A percentile compares a stretch with the other conserved stretches of the same genome.
These are phyloP conservation scores for Ectemnius continuus DNA, from an alignment of 2,888 invertebrate species.

Conservation along the genomic window DNA sequence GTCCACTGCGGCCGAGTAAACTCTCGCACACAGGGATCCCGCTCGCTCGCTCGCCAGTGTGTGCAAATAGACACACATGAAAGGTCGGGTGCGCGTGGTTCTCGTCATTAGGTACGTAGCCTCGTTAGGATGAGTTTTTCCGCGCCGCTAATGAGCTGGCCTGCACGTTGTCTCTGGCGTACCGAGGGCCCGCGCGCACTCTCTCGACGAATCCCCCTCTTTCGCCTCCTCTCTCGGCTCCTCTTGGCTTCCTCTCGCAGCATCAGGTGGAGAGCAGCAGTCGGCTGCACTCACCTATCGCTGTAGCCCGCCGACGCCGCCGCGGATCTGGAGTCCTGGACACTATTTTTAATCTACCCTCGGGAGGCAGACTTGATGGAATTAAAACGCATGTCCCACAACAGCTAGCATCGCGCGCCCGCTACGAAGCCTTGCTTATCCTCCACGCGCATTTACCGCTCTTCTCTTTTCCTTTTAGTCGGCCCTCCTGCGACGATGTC, in stretches of 20 bases:
- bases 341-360: constrained; percentile 65
- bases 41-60: not conserved
- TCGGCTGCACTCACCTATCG: constrained; percentile 33
- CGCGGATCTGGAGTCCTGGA: constrained; percentile 56
- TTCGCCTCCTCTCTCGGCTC: too few relatives aligned
- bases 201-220: not conserved
- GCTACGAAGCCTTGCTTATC: constrained; percentile 48
- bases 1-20: not conserved
- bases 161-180: constrained; percentile 60
- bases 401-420: constrained; percentile 14
- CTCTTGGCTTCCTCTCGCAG: not conserved
- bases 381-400: constrained; percentile 60
- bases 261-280: constrained; percentile 44
- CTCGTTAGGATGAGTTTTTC: constrained; percentile 71
- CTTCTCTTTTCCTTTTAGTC: constrained; percentile 55
- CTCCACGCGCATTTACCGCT: constrained; percentile 31
- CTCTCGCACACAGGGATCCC: not conserved
- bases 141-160: constrained; percentile 68
- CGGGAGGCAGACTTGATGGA: constrained; percentile 57
- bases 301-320: constrained; percentile 37
- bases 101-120: constrained; percentile 72
- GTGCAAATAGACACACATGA: constrained; percentile 46
- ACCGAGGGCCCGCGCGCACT: constrained; percentile 43
- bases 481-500: constrained; percentile 14
- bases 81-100: constrained; percentile 57